Conservation (phyloP, 2,888 invertebrate genomes). For the Tigriopus californicus region DNA sequence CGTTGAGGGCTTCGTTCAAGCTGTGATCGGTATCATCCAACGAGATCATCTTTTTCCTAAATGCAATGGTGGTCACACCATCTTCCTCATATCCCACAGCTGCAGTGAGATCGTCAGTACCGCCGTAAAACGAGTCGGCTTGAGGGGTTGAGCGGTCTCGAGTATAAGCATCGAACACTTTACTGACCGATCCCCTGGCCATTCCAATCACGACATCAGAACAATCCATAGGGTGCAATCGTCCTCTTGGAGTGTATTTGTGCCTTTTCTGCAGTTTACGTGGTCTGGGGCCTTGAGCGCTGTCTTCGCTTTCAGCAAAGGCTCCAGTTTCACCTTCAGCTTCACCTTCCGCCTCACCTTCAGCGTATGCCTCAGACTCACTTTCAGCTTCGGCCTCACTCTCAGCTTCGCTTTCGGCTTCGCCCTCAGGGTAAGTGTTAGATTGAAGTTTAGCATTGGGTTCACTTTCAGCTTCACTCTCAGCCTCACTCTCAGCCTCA, state of each 20-base stretch:
- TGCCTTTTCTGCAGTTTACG: background rate
- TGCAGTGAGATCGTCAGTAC: slow-evolving; percentile 67
- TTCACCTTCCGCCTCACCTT: background rate
- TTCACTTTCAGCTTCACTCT: background rate
- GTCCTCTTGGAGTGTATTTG: slow-evolving; percentile 53
- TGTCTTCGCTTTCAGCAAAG: background rate
- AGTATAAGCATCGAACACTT: slow-evolving; percentile 78
- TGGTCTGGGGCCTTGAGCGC: background rate
- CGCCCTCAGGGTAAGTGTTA: background rate
- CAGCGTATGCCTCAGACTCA: background rate
- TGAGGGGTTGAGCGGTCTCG: slow-evolving; percentile 79
- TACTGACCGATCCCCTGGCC: slow-evolving; percentile 20
- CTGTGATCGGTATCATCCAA: slow-evolving; percentile 67
- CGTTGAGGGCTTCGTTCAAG: slow-evolving; percentile 62
- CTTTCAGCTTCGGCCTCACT: background rate
- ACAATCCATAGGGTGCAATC: slow-evolving; percentile 90
- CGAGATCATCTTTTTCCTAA: slow-evolving; percentile 42
- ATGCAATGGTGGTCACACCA: slow-evolving; percentile 73
- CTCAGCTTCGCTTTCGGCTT: slow-evolving; percentile 9
- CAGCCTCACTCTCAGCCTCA: background rate
- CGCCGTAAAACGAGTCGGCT: slow-evolving; percentile 72
- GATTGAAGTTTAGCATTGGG: background rate
- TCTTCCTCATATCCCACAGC: slow-evolving; percentile 73
- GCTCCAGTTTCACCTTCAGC: background rate
- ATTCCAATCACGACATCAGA: slow-evolving; percentile 71